These are phyloP conservation scores for Coptodon bakossiorum DNA, from an alignment of 2,113 vertebrate species.

Conservation along the genomic window DNA sequence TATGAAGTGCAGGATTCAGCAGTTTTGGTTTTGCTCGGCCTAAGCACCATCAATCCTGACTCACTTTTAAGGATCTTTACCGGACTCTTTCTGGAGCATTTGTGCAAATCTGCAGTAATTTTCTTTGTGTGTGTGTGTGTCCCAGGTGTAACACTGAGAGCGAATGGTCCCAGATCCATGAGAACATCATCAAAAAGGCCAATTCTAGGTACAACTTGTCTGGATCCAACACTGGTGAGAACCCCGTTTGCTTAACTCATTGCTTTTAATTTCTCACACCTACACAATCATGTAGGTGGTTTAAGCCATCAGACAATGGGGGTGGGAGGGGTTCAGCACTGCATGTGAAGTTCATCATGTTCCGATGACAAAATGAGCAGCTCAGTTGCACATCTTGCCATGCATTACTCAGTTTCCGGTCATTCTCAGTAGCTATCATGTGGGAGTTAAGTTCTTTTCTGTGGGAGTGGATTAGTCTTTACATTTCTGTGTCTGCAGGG, in stretches of 20 bases:
- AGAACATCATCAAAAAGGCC: constrained; percentile 96
- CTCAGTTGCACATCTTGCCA: neutral
- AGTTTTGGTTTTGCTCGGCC: neutral
- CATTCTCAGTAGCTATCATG: neutral
- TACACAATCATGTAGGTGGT: neutral
- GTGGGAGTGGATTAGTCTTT: neutral
- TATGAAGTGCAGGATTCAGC: neutral
- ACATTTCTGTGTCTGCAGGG: neutral
- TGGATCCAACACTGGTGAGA: constrained; percentile 92
- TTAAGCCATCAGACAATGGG: neutral
- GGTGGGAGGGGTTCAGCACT: neutral
- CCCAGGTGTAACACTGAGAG: constrained; percentile 95
- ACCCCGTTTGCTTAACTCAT: neutral
- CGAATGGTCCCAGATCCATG: constrained; percentile 96
- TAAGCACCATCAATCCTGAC: neutral
- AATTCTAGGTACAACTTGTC: constrained; percentile 94
- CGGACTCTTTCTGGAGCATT: neutral
- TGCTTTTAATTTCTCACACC: neutral
- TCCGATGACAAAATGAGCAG: neutral
- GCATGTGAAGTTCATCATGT: neutral
- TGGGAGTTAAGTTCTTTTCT: constrained; percentile 22
- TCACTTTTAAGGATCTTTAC: neutral
- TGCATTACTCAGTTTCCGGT: neutral
- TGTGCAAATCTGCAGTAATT: neutral
- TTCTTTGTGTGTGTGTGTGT: neutral